Evolutionary conservation across 2,797 vertebrate genomes (phyloP), one percentile per base, ranked within the genome.

Genomic region (Paguma larvata): DNA sequence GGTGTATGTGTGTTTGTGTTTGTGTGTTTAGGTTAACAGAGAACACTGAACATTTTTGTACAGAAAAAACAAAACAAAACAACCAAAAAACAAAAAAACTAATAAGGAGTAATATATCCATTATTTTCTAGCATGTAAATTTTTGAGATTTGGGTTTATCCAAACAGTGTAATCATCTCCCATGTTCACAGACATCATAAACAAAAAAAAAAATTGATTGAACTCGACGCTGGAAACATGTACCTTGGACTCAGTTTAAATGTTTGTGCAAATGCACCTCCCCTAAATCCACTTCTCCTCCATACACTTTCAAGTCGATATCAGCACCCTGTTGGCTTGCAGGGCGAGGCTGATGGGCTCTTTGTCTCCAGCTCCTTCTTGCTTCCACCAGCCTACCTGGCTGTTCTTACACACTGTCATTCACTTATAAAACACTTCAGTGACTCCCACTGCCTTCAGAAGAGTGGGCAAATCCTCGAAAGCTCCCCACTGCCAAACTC

Each of bases 201-300:
- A 59, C 5, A 70, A 93, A 78, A 34, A 93, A 78, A 34, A 10
- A 32, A 51, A 91, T 6, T 91, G 65, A 84, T 77, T 95, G 84
- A 73, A 73, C 27, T 83, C 77, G 68, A 94, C 89, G 30, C 14
- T 73, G 4, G 30, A 75, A 84, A 89, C 0, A 4, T 90, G 87
- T 68, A 23, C 87, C 18, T 63, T 67, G 51, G 38, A 32, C 15
- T 27, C 82, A 78, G 68, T 86, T 38, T 46, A 56, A 34, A 34
- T 56, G 67, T 48, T 77, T n/a, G 2, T 91, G 32, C 44, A 56
- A 89, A 41, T 10, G 0, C 6, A 48, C 65, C 34, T 80, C 48
- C 65, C 84, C 27, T 30, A 85, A 30, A 53, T 51, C 25, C 13
- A 23, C 21, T 46, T 89, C 23, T 34, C 9, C 23, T 34, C 9